Evolutionary conservation across 2,113 vertebrate genomes (phyloP).

Genomic region (Symphodus melops): DNA sequence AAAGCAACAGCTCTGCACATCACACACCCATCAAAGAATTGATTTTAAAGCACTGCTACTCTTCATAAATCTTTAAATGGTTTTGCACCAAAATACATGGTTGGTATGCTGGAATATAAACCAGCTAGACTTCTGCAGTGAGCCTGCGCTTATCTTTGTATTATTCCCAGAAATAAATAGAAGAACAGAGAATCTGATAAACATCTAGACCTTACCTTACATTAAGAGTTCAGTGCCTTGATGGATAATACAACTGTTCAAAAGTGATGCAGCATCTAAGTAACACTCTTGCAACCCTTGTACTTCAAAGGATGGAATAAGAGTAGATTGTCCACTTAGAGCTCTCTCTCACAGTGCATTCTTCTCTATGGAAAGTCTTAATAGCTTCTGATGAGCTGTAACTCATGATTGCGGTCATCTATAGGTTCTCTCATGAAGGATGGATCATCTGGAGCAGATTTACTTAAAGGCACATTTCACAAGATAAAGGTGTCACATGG

Average conservation of each 20-base stretch:
- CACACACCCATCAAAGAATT: slow-evolving; percentile 10
- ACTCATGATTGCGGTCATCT: slow-evolving; percentile 19
- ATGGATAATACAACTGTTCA: not conserved
- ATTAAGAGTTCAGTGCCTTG: slow-evolving; percentile 4
- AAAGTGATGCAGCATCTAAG: not conserved
- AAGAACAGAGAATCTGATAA: slow-evolving; percentile 7
- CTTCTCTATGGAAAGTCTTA: not conserved
- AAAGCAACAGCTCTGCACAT: not conserved
- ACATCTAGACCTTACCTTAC: slow-evolving; percentile 1
- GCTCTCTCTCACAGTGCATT: slow-evolving; percentile 5
- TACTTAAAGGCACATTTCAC: not conserved
- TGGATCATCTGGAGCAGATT: not conserved
- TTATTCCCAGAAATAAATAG: slow-evolving; percentile 26
- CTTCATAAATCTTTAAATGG: slow-evolving; percentile 21
- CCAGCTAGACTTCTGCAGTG: not conserved
- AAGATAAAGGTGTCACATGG: slow-evolving; percentile 15
- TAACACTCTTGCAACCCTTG: not conserved
- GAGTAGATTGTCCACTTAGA: slow-evolving; percentile 18
- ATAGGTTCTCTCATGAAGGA: not conserved
- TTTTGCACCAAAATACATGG: slow-evolving; percentile 24
- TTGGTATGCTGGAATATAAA: not conserved
- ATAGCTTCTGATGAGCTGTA: slow-evolving; percentile 20
- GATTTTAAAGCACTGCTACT: slow-evolving; percentile 9
- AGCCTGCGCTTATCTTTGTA: not conserved
- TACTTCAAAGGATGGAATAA: slow-evolving; percentile 38